These are phyloP conservation scores for Desmodus rotundus DNA, from an alignment of 2,113 vertebrate genomes.

Conservation along the genomic window DNA sequence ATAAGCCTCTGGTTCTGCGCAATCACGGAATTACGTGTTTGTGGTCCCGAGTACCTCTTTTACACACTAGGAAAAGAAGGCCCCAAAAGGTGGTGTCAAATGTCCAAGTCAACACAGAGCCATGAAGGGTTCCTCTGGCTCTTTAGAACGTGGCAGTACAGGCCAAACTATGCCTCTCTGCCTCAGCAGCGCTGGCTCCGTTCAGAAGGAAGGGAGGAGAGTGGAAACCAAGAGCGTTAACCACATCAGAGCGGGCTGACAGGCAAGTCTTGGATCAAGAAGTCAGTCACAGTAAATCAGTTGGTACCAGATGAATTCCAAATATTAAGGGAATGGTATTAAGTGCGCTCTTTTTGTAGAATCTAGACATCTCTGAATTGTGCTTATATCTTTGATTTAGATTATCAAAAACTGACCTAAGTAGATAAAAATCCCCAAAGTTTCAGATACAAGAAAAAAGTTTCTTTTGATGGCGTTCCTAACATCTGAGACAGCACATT, in stretches of 20 bases:
- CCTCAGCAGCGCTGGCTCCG: not conserved
- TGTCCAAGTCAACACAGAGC: not conserved
- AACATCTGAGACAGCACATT: not conserved
- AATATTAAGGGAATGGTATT: not conserved
- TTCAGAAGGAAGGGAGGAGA: not conserved
- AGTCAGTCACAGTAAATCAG: not conserved
- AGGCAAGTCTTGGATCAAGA: not conserved
- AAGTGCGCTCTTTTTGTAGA: not conserved
- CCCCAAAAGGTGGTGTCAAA: not conserved
- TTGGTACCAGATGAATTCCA: not conserved
- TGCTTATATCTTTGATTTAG: not conserved
- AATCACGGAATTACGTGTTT: not conserved
- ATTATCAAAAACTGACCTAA: not conserved
- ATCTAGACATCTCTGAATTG: not conserved
- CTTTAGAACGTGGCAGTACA: not conserved
- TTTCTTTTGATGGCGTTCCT: not conserved
- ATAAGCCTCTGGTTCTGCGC: not conserved
- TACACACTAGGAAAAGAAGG: not conserved
- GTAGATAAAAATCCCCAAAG: not conserved
- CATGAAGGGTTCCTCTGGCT: not conserved
- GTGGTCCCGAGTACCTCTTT: not conserved
- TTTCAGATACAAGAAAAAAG: conserved; percentile 2
- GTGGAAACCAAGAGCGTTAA: not conserved
- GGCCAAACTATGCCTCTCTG: not conserved
- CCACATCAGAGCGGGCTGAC: not conserved